A percentile compares a stretch with the other conserved stretches of the same genome.
Conservation (phyloP, 1,140 invertebrate species). For the Euwallacea similis region DNA sequence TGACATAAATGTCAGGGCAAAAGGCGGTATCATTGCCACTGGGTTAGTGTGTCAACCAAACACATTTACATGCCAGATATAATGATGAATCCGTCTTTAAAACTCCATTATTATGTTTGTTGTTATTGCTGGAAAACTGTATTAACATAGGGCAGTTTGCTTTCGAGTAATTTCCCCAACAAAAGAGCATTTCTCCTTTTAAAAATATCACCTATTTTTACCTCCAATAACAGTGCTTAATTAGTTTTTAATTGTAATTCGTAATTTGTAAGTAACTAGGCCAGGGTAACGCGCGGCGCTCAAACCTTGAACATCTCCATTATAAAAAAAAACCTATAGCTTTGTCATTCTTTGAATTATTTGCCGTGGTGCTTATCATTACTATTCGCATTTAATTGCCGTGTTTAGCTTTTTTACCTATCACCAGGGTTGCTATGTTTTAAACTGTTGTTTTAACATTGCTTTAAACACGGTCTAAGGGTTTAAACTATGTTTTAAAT, state of each 20-base stretch:
- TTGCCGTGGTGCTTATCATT: not conserved
- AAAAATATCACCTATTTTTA: not conserved
- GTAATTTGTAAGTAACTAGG: conserved; percentile 1
- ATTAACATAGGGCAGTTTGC: no score
- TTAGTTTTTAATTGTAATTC: conserved; percentile 14
- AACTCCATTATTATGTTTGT: no score
- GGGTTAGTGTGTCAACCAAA: conserved; percentile 47
- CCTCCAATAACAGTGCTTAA: not conserved
- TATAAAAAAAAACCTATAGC: conserved; percentile 1
- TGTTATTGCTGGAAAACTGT: no score
- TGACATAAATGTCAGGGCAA: not conserved
- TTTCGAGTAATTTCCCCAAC: conserved; percentile 38
- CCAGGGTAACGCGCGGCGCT: conserved; percentile 10
- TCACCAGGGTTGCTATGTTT: no score
- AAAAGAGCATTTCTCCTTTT: not conserved
- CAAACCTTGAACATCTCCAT: conserved; percentile 17
- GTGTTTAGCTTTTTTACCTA: not conserved
- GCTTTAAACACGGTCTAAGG: no score
- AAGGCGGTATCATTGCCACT: conserved; percentile 38
- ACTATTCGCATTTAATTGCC: not conserved
- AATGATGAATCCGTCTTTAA: no score
- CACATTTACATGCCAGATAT: no score
- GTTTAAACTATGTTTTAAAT: no score
- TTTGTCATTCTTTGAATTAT: conserved; percentile 7
- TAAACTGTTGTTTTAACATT: no score